A percentile compares a stretch with the other conserved stretches of the same genome.
phyloP scores from a whole-genome alignment of 2,113 vertebrate genomes.

The Brachionichthys hirsutus region DNA sequence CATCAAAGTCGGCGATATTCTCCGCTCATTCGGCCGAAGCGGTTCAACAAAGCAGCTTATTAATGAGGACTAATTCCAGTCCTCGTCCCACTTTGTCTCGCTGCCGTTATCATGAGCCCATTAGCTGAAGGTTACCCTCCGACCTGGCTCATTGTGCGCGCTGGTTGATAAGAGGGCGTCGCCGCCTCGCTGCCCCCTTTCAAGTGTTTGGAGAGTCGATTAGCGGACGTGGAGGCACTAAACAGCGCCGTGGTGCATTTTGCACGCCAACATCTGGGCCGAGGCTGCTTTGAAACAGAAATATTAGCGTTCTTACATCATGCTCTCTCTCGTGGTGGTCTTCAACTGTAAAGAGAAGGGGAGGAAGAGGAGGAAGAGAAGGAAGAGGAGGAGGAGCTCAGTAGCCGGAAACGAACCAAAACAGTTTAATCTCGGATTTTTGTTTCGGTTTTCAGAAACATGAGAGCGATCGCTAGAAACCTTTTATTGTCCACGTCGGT shows the following conservation, averaged over 20 bases:
- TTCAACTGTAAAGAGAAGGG: conserved; percentile 42
- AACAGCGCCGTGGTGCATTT: conserved; percentile 49
- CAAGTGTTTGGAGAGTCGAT: conserved; percentile 65
- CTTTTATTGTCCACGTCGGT: conserved; percentile 43
- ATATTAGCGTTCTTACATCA: conserved; percentile 70
- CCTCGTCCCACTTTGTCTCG: conserved; percentile 56
- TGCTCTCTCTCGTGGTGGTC: conserved; percentile 69
- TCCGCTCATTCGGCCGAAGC: conserved; percentile 70
- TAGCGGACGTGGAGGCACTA: conserved; percentile 44
- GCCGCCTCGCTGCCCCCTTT: conserved; percentile 37
- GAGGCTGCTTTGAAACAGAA: conserved; percentile 54
- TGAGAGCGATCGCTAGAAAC: conserved; percentile 37
- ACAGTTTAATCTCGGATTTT: conserved; percentile 37
- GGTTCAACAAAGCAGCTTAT: conserved; percentile 74
- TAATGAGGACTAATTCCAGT: conserved; percentile 73
- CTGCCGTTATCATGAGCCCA: conserved; percentile 7
- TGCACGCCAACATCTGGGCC: conserved; percentile 56
- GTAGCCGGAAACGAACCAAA: conserved; percentile 44
- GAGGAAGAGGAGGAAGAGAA: neutral
- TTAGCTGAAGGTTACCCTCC: conserved; percentile 36
- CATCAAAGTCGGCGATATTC: conserved; percentile 74
- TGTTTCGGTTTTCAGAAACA: conserved; percentile 10
- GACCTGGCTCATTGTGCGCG: conserved; percentile 44
- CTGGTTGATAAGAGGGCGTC: conserved; percentile 50
- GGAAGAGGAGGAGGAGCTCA: conserved; percentile 21